Evolutionary conservation across 2,888 invertebrate genomes (phyloP), one percentile per base, ranked within the genome.

Genomic region (Sphinx pinastri): DNA sequence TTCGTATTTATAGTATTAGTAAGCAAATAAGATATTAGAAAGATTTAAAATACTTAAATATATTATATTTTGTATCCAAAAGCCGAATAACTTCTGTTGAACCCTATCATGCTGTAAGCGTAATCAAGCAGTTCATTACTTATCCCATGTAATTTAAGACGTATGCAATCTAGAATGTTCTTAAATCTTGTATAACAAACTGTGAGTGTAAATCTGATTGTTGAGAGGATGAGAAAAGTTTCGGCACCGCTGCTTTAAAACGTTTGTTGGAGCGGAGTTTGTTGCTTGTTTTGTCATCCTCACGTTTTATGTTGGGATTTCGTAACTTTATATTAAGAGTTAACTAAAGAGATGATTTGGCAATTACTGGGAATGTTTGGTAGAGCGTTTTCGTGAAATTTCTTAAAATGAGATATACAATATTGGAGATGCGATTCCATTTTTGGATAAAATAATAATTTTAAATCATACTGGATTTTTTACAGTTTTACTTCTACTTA

Each of bases 251-350:
- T 68, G 47, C 13, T 57, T 66, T 57, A 57, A 68, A 68, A 13
- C 19, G 57, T 47, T 68, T 47, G 16, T 10, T 68, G 25, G 19
- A 57, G 12, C 63, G 19, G 19, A 63, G 63, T 63, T 38, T 38
- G 38, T 38, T 38, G 38, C 38, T 38, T 60, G 19, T 63, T 13
- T 49, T 49, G 49, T 49, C 63, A 63, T 52, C 38, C 68, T 55
- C 68, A 31, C 54, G 25, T 63, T 58, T 63, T 25, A 47, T 55
- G 54, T 55, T 49, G 63, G 63, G 19, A 55, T 55, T 55, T 19
- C 6, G 13, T 7, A 49, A 63, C 47, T 63, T 63, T 63, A 47
- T 63, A 49, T 63, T 49, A 49, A 19, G 19, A 63, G 47, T 47
- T 49, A 19, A 63, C 12, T 49, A 2, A 47, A 14, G 11, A 47